A percentile compares a stretch with the other conserved stretches of the same genome.
Conservation (phyloP, 2,797 vertebrate species). For the Sebastes reedi region DNA sequence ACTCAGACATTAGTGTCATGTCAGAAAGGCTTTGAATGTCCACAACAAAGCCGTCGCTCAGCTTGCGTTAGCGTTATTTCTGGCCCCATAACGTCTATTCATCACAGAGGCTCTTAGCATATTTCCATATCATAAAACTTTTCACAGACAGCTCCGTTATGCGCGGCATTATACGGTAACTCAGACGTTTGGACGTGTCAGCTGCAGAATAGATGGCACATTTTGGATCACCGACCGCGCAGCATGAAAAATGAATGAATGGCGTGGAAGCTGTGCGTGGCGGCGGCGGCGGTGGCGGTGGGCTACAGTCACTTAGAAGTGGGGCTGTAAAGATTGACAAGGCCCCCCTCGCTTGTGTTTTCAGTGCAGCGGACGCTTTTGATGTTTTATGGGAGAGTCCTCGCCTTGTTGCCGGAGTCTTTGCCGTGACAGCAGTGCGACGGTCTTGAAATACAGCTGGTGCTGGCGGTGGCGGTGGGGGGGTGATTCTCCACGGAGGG, state of each 20-base stretch:
- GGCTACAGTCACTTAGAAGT: constrained; percentile 50
- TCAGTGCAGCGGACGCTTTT: constrained; percentile 61
- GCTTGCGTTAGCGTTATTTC: constrained; percentile 19
- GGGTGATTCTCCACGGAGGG: constrained; percentile 57
- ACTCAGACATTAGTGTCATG: neutral
- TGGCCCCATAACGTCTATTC: constrained; percentile 23
- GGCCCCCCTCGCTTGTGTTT: constrained; percentile 60
- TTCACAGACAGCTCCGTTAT: constrained; percentile 35
- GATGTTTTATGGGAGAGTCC: constrained; percentile 72
- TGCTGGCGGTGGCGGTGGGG: neutral
- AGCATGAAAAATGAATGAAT: constrained; percentile 64
- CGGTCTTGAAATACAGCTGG: constrained; percentile 73
- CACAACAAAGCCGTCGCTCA: neutral
- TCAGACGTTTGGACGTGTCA: constrained; percentile 60
- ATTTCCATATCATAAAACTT: constrained; percentile 55
- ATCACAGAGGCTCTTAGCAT: constrained; percentile 44
- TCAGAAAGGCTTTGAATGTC: neutral
- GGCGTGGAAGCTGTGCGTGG: neutral
- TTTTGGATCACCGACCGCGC: constrained; percentile 36
- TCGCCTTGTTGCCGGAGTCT: constrained; percentile 56
- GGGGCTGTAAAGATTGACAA: constrained; percentile 69
- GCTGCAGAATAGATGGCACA: constrained; percentile 61
- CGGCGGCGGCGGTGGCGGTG: neutral
- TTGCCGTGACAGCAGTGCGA: constrained; percentile 60
- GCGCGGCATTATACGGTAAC: constrained; percentile 22